Evolutionary conservation across 2,888 invertebrate species (phyloP).

Genomic region (Nephrotoma appendiculata): DNA sequence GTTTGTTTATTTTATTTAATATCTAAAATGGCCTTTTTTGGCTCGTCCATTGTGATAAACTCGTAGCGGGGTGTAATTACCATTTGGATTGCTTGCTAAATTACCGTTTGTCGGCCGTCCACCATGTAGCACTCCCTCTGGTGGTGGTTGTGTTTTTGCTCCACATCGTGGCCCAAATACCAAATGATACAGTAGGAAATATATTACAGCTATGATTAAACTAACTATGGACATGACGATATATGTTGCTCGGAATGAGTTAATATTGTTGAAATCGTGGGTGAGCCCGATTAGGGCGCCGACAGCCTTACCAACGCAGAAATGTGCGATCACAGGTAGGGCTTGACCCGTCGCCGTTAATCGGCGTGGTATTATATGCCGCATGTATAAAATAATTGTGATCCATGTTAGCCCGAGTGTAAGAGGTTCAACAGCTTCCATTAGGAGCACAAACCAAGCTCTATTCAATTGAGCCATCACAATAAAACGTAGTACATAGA

Average conservation of each 20-base stretch:
- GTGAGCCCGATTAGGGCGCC: conserved; percentile 50
- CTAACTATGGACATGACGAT: conserved; percentile 51
- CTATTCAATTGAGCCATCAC: conserved; percentile 42
- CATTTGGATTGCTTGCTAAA: conserved; percentile 42
- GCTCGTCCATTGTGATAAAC: conserved; percentile 71
- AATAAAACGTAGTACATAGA: conserved; percentile 62
- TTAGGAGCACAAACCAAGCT: conserved; percentile 50
- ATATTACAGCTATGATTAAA: conserved; percentile 47
- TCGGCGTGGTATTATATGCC: conserved; percentile 65
- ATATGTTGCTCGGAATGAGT: conserved; percentile 38
- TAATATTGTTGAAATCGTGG: conserved; percentile 29
- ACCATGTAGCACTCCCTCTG: conserved; percentile 38
- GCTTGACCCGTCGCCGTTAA: conserved; percentile 67
- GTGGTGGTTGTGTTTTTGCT: conserved; percentile 48
- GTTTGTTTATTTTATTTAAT: conserved; percentile 33
- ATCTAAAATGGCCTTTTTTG: conserved; percentile 68
- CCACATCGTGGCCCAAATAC: conserved; percentile 59
- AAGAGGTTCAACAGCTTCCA: conserved; percentile 60
- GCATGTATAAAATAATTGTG: conserved; percentile 62
- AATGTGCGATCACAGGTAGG: conserved; percentile 62
- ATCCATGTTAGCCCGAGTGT: conserved; percentile 67
- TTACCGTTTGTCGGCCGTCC: conserved; percentile 18
- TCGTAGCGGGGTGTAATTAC: conserved; percentile 61
- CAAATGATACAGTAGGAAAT: conserved; percentile 59
- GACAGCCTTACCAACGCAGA: conserved; percentile 58